Conservation (phyloP, 2,888 invertebrate genomes). For the Drosophila emarginata region DNA sequence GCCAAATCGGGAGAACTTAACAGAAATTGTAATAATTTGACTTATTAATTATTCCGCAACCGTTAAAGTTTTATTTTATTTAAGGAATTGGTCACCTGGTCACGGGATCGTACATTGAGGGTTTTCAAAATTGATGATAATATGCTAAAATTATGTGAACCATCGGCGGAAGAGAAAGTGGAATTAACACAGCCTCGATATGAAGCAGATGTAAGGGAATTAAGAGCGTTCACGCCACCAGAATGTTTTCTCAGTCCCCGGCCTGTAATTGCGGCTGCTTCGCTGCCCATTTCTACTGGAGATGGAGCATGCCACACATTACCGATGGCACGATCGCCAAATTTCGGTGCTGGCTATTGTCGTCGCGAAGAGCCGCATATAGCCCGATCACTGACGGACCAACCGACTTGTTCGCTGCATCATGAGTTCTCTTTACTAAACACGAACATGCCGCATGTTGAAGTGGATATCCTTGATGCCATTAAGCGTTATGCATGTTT, state of each 20-base stretch:
- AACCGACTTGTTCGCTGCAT: slow-evolving; percentile 84
- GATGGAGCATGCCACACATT: slow-evolving; percentile 47
- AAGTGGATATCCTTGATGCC: slow-evolving; percentile 84
- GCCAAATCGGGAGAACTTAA: slow-evolving; percentile 84
- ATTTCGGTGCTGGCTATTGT: slow-evolving; percentile 58
- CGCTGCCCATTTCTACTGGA: slow-evolving; percentile 64
- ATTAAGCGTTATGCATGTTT: slow-evolving; percentile 84
- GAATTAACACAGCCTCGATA: slow-evolving; percentile 45
- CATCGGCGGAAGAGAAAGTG: slow-evolving; percentile 70
- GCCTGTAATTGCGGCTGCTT: slow-evolving; percentile 51
- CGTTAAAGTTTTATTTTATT: neutral
- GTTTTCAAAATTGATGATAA: slow-evolving; percentile 95
- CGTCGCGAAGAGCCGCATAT: slow-evolving; percentile 78
- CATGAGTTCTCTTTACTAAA: slow-evolving; percentile 91
- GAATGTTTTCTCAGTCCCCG: slow-evolving; percentile 76
- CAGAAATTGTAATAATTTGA: slow-evolving; percentile 71
- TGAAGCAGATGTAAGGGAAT: slow-evolving; percentile 77
- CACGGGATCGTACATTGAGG: slow-evolving; percentile 94
- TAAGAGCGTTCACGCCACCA: slow-evolving; percentile 61
- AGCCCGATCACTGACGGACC: slow-evolving; percentile 79
- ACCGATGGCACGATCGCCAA: slow-evolving; percentile 82
- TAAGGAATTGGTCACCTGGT: slow-evolving; percentile 95
- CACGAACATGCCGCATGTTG: slow-evolving; percentile 89
- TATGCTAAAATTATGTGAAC: slow-evolving; percentile 89
- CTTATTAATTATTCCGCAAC: neutral